Base-by-base conservation (phyloP, 1,140 invertebrate species). In the Cecropterus lyciades region DNA sequence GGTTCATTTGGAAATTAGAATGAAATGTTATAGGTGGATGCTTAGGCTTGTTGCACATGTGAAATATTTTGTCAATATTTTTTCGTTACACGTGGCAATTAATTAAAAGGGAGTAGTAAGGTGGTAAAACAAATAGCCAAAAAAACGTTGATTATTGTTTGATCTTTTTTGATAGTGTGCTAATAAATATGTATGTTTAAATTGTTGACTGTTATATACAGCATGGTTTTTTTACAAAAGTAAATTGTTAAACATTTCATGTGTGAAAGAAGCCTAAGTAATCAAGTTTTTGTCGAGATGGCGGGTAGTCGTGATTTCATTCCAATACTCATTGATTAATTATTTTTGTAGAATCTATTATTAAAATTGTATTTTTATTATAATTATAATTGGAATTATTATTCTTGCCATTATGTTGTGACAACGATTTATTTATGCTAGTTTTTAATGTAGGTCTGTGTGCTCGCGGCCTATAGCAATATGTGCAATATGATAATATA, bases 361-460 rank as follows among this genome's bases (percentile, higher is more conserved):
- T 57, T 59, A 9, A 60, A 55, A 49, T 65, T 15, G 8, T 56
- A 43, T 56, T 56, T 56, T 20, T 46, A 11, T 56, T 55, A 43
- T 64, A 51, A 65, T 69, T 55, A 59, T 60, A 33, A 52, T 51
- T 24, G 59, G 20, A 48, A 56, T 66, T 48, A 56, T 56, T 27
- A 45, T 59, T 69, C 72, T 74, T 74, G 72, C 72, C 72, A 67
- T 65, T 71, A 57, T 46, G 56, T 59, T 59, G 56, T 57, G 55
- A 46, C 42, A 57, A 57, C 42, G 17, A 57, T 57, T 57, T 30
- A 63, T 64, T 69, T 69, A 63, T 17, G 52, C 7, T 69, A 46
- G 45, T 20, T 64, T 56, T 64, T 56, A 48, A n/a, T 64, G 17
- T 30, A 57, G 53, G 55, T 60, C 33, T 20, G 24, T 56, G 14